Conservation (phyloP, 2,113 vertebrate genomes). For the Chauna torquata region DNA sequence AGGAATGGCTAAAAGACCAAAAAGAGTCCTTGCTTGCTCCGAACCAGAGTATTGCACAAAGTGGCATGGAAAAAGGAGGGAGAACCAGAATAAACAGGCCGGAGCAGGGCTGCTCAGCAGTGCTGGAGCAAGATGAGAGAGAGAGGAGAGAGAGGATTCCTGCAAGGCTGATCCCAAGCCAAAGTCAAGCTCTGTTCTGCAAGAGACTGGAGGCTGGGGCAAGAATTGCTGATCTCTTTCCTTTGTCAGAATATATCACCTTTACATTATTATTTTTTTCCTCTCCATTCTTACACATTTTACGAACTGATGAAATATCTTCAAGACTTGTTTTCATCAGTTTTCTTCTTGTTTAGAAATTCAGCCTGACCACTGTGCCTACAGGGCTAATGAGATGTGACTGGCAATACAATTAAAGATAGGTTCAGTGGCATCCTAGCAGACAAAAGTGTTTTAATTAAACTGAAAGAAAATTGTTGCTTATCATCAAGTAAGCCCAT, state of each 20-base stretch:
- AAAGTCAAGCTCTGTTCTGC: neutral
- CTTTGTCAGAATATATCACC: neutral
- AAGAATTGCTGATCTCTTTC: neutral
- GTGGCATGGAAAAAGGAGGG: neutral
- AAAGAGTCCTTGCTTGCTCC: neutral
- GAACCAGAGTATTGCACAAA: neutral
- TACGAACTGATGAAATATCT: neutral
- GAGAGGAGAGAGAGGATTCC: neutral
- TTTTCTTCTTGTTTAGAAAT: conserved; percentile 2
- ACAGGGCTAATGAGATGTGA: neutral
- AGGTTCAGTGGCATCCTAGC: neutral
- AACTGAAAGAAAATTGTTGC: conserved; percentile 24
- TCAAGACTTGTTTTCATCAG: neutral
- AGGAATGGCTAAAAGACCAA: neutral
- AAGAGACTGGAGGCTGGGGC: neutral
- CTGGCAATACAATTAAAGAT: conserved; percentile 32
- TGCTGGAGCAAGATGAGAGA: neutral
- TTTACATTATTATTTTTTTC: neutral
- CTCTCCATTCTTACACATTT: neutral
- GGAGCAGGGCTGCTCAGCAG: neutral
- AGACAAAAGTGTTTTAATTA: conserved; percentile 31
- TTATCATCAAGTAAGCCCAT: neutral
- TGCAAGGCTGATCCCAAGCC: neutral
- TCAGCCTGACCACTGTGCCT: conserved; percentile 9
- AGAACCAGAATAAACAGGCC: neutral